Conservation (phyloP, 1,140 invertebrate species). For the Drosophila nigrodunni region DNA sequence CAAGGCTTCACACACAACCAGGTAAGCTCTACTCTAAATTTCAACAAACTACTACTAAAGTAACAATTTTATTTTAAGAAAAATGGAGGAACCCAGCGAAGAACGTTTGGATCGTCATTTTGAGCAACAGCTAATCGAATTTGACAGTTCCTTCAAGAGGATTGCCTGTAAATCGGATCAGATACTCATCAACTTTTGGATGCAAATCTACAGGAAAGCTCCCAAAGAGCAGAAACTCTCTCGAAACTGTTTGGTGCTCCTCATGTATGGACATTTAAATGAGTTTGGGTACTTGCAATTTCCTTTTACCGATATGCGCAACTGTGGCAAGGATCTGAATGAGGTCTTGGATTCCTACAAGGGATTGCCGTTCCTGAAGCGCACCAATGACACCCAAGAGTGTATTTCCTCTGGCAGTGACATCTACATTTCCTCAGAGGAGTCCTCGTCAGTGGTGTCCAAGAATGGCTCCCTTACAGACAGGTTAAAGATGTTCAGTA, state of each 20-base stretch:
- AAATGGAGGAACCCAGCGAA: slow-evolving; percentile 31
- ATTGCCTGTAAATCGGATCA: slow-evolving; percentile 41
- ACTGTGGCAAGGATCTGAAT: slow-evolving; percentile 44
- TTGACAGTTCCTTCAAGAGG: neutral
- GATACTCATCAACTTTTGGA: slow-evolving; percentile 46
- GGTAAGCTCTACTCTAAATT: slow-evolving; percentile 2
- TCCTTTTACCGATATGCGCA: slow-evolving; percentile 57
- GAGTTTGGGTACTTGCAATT: slow-evolving; percentile 46
- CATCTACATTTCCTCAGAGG: neutral
- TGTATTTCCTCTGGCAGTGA: neutral
- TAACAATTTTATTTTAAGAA: neutral
- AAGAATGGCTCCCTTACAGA: too few relatives aligned
- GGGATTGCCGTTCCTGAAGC: slow-evolving; percentile 3
- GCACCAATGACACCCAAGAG: too few relatives aligned
- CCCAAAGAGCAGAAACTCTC: slow-evolving; percentile 53
- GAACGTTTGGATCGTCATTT: slow-evolving; percentile 52
- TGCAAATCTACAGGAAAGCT: slow-evolving; percentile 27
- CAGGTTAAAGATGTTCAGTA: neutral
- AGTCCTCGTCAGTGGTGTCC: neutral
- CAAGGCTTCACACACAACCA: neutral
- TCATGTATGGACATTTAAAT: slow-evolving; percentile 55
- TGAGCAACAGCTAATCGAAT: slow-evolving; percentile 23
- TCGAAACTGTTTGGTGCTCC: slow-evolving; percentile 50
- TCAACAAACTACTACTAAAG: neutral
- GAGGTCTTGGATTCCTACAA: slow-evolving; percentile 41